Conservation (phyloP, 2,797 vertebrate genomes). For the Hydrolagus colliei region DNA sequence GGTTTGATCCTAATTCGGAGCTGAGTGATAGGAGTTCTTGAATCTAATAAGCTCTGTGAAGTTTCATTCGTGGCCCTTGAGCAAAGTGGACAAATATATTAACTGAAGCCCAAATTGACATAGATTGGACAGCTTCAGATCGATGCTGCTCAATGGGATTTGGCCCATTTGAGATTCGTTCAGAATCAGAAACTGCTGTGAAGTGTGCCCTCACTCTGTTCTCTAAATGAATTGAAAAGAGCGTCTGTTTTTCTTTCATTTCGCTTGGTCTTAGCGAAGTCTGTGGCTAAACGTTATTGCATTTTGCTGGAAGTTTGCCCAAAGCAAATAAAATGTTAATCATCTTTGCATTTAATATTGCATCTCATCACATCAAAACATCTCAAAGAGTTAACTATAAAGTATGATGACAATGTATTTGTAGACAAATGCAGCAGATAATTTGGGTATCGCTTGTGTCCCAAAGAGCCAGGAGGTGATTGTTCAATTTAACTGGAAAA, state of each 20-base stretch:
- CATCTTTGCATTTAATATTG: no score
- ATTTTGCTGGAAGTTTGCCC: background rate
- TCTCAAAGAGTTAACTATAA: no score
- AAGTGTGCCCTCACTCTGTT: background rate
- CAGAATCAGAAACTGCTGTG: background rate
- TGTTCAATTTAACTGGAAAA: no score
- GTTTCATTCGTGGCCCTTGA: background rate
- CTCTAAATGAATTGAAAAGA: background rate
- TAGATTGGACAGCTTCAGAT: background rate
- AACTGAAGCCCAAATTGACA: background rate
- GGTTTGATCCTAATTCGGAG: background rate
- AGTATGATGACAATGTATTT: no score
- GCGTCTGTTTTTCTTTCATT: background rate
- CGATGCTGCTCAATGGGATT: background rate
- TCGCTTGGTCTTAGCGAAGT: background rate
- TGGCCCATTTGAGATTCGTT: background rate
- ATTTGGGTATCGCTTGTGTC: no score
- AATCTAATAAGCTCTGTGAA: background rate
- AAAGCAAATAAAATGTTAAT: no score
- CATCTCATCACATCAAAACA: no score
- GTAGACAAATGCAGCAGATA: no score
- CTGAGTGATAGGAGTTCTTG: background rate
- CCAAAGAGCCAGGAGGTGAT: no score
- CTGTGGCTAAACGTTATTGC: background rate
- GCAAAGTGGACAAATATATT: background rate